Conservation (phyloP, 2,113 vertebrate species). For the Holacanthus passer region DNA sequence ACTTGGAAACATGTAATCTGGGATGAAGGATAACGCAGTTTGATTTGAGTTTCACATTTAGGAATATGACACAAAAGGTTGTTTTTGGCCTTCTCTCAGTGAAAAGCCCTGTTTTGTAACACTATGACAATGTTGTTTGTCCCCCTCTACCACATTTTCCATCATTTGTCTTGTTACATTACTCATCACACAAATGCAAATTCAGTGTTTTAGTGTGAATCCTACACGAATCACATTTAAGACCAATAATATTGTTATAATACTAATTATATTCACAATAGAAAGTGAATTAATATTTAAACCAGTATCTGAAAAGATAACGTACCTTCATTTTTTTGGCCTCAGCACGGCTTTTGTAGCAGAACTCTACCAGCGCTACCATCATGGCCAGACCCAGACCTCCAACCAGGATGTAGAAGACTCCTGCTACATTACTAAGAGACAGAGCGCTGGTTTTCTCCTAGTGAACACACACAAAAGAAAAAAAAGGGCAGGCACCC, state of each 20-base stretch:
- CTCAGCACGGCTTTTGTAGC: conserved; percentile 98
- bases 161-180: not conserved
- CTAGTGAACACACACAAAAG: conserved; percentile 73
- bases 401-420: conserved; percentile 99
- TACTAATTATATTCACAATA: not conserved
- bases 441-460: conserved; percentile 99
- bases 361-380: conserved; percentile 99
- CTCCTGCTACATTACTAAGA: conserved; percentile 97
- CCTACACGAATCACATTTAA: not conserved
- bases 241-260: not conserved
- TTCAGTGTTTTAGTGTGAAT: not conserved
- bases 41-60: too few relatives aligned
- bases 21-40: too few relatives aligned
- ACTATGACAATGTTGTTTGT: too few relatives aligned
- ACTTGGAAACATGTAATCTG: too few relatives aligned
- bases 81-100: too few relatives aligned
- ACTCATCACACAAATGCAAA: not conserved
- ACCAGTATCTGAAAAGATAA: not conserved
- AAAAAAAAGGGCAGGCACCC: conserved; percentile 69
- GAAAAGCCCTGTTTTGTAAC: too few relatives aligned
- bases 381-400: conserved; percentile 99
- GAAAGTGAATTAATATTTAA: not conserved
- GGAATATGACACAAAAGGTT: too few relatives aligned
- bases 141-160: too few relatives aligned
- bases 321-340: conserved; percentile 94